Percentiles rank a stretch among this genome's conserved stretches.
Conservation (phyloP, 1,140 invertebrate species). For the Caenorhabditis elegans region WBcel235 BX284606.5:17468501-17469000, state of each 20-base stretch:
- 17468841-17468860: constrained; percentile 27
- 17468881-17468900: constrained; percentile 36
- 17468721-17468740: constrained; percentile 66
- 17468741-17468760: constrained; percentile 65
- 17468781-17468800: constrained; percentile 64
- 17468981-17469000: constrained; percentile 42
- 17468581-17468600: constrained; percentile 43
- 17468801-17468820: constrained; percentile 63
- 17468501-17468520: constrained; percentile 39
- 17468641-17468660: constrained; percentile 50
- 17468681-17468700: constrained; percentile 62
- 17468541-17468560: constrained; percentile 9
- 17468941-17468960: constrained; percentile 21
- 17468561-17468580: constrained; percentile 44
- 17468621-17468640: constrained; percentile 53
- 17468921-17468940: constrained; percentile 59
- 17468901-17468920: constrained; percentile 66
- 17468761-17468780: constrained; percentile 64
- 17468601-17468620: constrained; percentile 49
- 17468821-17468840: constrained; percentile 65
- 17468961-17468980: constrained; percentile 10
- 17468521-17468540: neutral
- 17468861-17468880: neutral
- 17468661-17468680: constrained; percentile 58
- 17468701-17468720: constrained; percentile 61